Conservation (phyloP, 2,888 invertebrate genomes). For the Apamea epomidion region DNA sequence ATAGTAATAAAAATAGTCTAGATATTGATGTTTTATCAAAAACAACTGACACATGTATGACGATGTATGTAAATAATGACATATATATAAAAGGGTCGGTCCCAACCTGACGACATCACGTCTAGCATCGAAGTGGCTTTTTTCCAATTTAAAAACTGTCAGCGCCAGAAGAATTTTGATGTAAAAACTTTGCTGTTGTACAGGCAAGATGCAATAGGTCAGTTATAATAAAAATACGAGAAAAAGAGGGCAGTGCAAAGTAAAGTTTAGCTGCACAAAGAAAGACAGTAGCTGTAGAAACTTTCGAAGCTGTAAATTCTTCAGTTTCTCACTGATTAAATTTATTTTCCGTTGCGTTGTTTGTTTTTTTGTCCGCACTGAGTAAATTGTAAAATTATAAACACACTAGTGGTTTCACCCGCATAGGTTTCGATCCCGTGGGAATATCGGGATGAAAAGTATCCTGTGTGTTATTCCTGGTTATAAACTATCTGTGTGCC, state of each 20-base stretch:
- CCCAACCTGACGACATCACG: conserved; percentile 41
- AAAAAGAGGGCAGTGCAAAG: neutral
- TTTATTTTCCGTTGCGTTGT: neutral
- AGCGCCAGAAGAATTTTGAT: conserved; percentile 62
- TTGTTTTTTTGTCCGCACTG: neutral
- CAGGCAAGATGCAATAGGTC: conserved; percentile 48
- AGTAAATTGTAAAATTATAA: neutral
- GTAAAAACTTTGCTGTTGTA: conserved; percentile 47
- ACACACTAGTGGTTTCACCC: neutral
- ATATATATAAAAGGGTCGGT: conserved; percentile 17
- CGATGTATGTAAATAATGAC: conserved; percentile 16
- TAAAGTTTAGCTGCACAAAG: conserved; percentile 31
- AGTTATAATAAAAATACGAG: conserved; percentile 22
- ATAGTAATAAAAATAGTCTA: neutral
- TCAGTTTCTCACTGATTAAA: conserved; percentile 31
- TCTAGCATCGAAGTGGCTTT: conserved; percentile 57
- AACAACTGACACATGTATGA: neutral
- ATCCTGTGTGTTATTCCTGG: no score
- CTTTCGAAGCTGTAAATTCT: conserved; percentile 30
- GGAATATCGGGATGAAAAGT: no score
- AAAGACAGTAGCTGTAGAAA: conserved; percentile 31
- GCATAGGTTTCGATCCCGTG: no score
- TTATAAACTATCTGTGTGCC: no score
- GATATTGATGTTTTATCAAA: conserved; percentile 2
- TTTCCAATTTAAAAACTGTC: conserved; percentile 68